These are phyloP conservation scores for Fistularia commersonii DNA, from an alignment of 2,797 vertebrate species.

Conservation along the genomic window DNA sequence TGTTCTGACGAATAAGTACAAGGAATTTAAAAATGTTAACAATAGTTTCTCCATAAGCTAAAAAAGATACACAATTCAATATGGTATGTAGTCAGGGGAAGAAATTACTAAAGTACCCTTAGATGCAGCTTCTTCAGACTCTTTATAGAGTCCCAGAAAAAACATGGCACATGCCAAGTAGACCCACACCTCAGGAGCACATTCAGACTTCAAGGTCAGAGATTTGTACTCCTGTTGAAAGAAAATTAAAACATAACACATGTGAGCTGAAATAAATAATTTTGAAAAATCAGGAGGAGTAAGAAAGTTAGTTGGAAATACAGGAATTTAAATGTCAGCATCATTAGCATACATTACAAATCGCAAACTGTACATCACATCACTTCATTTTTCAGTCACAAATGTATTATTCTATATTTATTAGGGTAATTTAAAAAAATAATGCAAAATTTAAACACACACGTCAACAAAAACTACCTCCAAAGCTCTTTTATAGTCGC, in stretches of 20 bases:
- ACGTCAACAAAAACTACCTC: slow-evolving; percentile 74
- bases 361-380: too few species aligned
- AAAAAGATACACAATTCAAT: not conserved
- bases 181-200: slow-evolving; percentile 88
- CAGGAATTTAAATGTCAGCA: not conserved
- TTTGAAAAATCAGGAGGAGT: not conserved
- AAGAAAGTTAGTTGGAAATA: not conserved
- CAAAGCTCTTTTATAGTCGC: slow-evolving; percentile 91
- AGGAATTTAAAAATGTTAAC: too few species aligned
- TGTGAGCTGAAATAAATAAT: not conserved
- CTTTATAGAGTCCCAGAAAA: slow-evolving; percentile 92
- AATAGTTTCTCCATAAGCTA: too few species aligned
- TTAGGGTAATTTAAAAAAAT: too few species aligned
- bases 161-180: slow-evolving; percentile 90
- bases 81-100: not conserved
- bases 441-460: not conserved
- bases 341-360: too few species aligned
- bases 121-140: slow-evolving; percentile 88
- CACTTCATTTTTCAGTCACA: too few species aligned
- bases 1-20: too few species aligned
- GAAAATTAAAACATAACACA: slow-evolving; percentile 10
- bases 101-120: too few species aligned
- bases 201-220: slow-evolving; percentile 75
- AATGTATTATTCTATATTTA: too few species aligned
- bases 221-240: slow-evolving; percentile 85